phyloP scores from a whole-genome alignment of 2,113 vertebrate genomes.

The Ailurus styani region DNA sequence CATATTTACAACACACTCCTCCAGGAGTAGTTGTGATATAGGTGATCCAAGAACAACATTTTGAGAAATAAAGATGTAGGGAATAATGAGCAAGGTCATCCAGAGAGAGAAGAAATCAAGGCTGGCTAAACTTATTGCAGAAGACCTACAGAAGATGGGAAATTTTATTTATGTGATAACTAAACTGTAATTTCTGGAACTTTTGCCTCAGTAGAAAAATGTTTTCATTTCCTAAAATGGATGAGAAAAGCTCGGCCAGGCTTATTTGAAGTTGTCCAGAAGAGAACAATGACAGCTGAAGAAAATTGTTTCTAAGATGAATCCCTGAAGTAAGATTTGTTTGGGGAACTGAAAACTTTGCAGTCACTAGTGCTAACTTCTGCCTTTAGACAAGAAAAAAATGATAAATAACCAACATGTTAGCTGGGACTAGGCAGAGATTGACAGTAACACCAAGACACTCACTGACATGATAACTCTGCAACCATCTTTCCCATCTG shows the following conservation, averaged over 20 bases:
- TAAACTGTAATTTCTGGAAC: not conserved
- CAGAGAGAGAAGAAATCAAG: not conserved
- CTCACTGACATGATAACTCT: not conserved
- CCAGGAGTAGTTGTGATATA: not conserved
- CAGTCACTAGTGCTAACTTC: not conserved
- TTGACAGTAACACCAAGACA: not conserved
- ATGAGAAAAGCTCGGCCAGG: not conserved
- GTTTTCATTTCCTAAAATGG: not conserved
- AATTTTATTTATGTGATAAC: slow-evolving; percentile 13
- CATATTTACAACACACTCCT: not conserved
- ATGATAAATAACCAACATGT: not conserved
- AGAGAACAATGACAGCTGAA: not conserved
- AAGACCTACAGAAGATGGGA: not conserved
- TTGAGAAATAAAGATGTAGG: not conserved
- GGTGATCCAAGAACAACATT: not conserved
- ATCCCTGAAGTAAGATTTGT: slow-evolving; percentile 2
- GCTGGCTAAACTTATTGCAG: not conserved
- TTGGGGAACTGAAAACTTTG: not conserved
- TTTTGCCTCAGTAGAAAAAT: slow-evolving; percentile 2
- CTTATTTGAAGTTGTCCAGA: slow-evolving; percentile 29
- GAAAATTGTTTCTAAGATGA: slow-evolving; percentile 36
- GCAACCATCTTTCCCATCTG: not conserved
- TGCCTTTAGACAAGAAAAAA: not conserved
- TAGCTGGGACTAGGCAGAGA: not conserved
- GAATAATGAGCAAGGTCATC: not conserved